Evolutionary conservation across 1,140 invertebrate genomes (phyloP).

Genomic region (Babylonia areolata): DNA sequence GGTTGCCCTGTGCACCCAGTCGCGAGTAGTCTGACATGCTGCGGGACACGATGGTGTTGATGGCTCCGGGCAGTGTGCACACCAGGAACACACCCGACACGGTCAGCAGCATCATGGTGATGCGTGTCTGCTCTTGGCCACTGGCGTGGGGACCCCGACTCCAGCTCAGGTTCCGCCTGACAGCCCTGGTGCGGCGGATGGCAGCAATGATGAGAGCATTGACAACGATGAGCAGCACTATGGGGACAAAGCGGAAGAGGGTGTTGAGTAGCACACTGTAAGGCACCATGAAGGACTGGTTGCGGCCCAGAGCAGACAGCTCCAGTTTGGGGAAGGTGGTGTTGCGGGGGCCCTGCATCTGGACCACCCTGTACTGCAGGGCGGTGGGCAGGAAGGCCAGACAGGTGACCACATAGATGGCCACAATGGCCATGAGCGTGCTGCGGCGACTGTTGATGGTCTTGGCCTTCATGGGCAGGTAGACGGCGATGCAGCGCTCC

Average conservation of each 20-base stretch:
- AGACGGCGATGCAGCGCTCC: slow-evolving; percentile 68
- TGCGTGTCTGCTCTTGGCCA: slow-evolving; percentile 59
- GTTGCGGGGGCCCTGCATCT: slow-evolving; percentile 37
- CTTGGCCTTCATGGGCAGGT: slow-evolving; percentile 65
- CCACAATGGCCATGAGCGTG: slow-evolving; percentile 53
- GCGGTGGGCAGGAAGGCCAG: slow-evolving; percentile 62
- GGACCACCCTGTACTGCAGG: slow-evolving; percentile 59
- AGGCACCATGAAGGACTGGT: slow-evolving; percentile 56
- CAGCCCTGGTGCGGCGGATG: slow-evolving; percentile 56
- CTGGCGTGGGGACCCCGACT: slow-evolving; percentile 43
- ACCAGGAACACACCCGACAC: slow-evolving; percentile 64
- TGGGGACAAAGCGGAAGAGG: slow-evolving; percentile 62
- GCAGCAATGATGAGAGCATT: slow-evolving; percentile 59
- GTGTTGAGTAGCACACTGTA: slow-evolving; percentile 64
- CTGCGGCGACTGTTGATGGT: slow-evolving; percentile 57
- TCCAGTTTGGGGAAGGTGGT: slow-evolving; percentile 42
- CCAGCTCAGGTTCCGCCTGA: slow-evolving; percentile 50
- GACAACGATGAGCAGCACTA: slow-evolving; percentile 56
- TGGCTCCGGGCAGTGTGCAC: slow-evolving; percentile 67
- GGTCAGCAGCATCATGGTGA: slow-evolving; percentile 66
- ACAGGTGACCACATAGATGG: slow-evolving; percentile 60
- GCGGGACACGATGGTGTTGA: slow-evolving; percentile 59
- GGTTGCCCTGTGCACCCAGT: slow-evolving; percentile 53
- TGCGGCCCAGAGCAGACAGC: slow-evolving; percentile 53
- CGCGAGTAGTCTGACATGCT: slow-evolving; percentile 54